These are phyloP conservation scores for Vesta saturnalis DNA, from an alignment of 2,888 invertebrate genomes.

Conservation along the genomic window DNA sequence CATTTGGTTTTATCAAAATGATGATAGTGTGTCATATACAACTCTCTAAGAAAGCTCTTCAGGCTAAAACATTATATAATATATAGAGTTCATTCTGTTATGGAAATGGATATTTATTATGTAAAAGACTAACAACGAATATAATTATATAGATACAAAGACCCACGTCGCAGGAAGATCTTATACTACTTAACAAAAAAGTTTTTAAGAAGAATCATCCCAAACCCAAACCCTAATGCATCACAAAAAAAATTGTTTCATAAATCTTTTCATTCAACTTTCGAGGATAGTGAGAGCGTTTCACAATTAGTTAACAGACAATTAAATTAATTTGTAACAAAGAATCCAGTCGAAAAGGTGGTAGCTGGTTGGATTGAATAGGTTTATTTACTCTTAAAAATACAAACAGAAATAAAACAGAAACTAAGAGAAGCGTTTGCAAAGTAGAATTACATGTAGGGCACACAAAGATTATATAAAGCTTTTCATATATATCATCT, in stretches of 20 bases:
- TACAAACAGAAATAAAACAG: conserved; percentile 15
- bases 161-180: not conserved
- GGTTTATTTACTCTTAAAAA: conserved; percentile 19
- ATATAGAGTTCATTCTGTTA: conserved; percentile 6
- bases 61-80: not conserved
- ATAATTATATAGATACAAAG: not conserved
- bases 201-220: not conserved
- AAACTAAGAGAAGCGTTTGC: conserved; percentile 13
- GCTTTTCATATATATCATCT: conserved; percentile 20
- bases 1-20: conserved; percentile 13
- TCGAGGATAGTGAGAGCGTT: not conserved
- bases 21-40: conserved; percentile 9
- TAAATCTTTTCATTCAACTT: not conserved
- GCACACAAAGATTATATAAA: conserved; percentile 13
- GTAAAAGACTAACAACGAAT: not conserved
- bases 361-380: conserved; percentile 19
- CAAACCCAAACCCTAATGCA: no score
- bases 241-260: no score
- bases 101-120: conserved; percentile 3
- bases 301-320: conserved; percentile 18
- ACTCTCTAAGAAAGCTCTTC: conserved; percentile 2
- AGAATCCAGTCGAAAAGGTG: conserved; percentile 18
- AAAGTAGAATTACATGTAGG: conserved; percentile 22
- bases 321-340: conserved; percentile 28
- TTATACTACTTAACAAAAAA: not conserved